Percentiles rank a stretch among this genome's conserved stretches.
These are phyloP conservation scores for Drosophila borborema DNA, from an alignment of 2,888 invertebrate genomes.

Conservation along the genomic window DNA sequence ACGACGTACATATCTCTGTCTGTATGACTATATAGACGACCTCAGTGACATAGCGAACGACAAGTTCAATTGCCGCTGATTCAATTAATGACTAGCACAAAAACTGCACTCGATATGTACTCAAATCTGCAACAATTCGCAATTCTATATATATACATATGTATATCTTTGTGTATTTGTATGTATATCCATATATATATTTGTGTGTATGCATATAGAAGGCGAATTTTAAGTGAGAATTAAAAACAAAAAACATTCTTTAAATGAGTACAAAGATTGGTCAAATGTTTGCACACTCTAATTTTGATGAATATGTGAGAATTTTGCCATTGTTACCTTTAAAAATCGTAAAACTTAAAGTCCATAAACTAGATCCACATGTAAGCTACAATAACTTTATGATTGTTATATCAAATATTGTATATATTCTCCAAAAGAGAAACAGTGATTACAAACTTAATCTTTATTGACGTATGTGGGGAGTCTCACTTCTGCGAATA, in stretches of 20 bases:
- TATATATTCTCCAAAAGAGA: not conserved
- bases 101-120: slow-evolving; percentile 55
- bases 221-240: not conserved
- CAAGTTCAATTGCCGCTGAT: slow-evolving; percentile 49
- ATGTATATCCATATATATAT: not conserved
- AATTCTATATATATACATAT: not conserved
- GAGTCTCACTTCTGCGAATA: not conserved
- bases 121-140: slow-evolving; percentile 21
- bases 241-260: not conserved
- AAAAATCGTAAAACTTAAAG: not conserved
- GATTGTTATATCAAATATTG: not conserved
- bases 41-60: slow-evolving; percentile 21
- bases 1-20: not conserved
- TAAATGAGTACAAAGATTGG: slow-evolving; percentile 4
- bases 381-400: not conserved
- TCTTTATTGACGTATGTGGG: not conserved
- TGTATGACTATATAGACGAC: slow-evolving; percentile 22
- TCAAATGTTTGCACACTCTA: not conserved
- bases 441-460: not conserved
- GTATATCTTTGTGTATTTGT: not conserved
- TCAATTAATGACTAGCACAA: slow-evolving; percentile 40
- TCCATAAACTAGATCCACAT: not conserved
- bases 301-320: not conserved
- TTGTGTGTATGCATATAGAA: not conserved
- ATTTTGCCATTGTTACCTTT: not conserved